A percentile compares a stretch with the other conserved stretches of the same genome.
phyloP scores from a whole-genome alignment of 2,797 vertebrate genomes.

The Pseudomugil gertrudae region DNA sequence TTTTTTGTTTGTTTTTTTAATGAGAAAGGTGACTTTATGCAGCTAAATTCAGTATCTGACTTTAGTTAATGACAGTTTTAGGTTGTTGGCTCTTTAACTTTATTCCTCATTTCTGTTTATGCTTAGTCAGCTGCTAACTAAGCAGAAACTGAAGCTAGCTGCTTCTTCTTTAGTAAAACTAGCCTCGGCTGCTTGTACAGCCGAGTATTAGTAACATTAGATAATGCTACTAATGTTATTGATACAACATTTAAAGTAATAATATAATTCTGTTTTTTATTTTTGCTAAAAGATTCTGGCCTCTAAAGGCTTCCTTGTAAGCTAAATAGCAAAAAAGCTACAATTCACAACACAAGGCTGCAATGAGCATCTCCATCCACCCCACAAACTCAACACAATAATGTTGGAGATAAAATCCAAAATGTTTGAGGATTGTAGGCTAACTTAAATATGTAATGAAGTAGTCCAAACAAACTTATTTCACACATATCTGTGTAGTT shows the following conservation, averaged over 20 bases:
- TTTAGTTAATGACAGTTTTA: not conserved
- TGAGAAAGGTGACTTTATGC: not conserved
- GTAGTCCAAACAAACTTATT: not conserved
- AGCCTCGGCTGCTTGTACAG: not conserved
- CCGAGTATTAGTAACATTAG: too few relatives aligned
- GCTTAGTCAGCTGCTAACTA: not conserved
- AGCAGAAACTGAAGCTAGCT: not conserved
- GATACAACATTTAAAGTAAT: not conserved
- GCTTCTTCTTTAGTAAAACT: not conserved
- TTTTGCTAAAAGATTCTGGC: not conserved
- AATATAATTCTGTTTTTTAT: not conserved
- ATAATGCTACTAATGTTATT: not conserved
- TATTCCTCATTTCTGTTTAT: not conserved
- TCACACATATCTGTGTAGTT: not conserved
- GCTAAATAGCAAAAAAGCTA: not conserved
- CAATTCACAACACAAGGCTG: not conserved
- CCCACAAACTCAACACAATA: not conserved
- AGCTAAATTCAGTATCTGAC: not conserved
- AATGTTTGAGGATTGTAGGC: not conserved
- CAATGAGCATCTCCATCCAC: not conserved
- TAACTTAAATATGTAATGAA: not conserved
- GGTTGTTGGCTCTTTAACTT: not conserved
- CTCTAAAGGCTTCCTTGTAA: not conserved
- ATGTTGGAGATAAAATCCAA: not conserved
- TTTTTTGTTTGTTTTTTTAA: too few relatives aligned